A percentile compares a stretch with the other conserved stretches of the same genome.
These are phyloP conservation scores for Chloroceryle inda DNA, from an alignment of 2,797 vertebrate genomes.

Conservation along the genomic window DNA sequence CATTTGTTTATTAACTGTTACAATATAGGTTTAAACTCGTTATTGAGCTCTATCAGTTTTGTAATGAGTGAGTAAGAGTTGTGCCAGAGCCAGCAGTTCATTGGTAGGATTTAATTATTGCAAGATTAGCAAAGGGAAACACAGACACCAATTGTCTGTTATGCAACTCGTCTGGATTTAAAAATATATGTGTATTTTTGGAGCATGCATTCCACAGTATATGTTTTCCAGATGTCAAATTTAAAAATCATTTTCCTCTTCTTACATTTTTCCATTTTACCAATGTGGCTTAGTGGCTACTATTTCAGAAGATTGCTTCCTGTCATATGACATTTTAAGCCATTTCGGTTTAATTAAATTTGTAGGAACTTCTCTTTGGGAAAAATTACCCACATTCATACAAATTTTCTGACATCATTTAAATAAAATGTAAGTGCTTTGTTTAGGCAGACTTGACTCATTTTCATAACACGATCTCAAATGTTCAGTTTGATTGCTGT, in stretches of 20 bases:
- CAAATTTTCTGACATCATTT: constrained; percentile 26
- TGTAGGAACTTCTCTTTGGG: constrained; percentile 30
- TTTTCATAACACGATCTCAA: not conserved
- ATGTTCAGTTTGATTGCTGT: not conserved
- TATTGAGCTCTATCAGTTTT: not conserved
- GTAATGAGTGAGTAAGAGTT: not conserved
- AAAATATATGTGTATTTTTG: constrained; percentile 51
- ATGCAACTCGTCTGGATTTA: constrained; percentile 57
- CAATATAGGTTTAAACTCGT: not conserved
- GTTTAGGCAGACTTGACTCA: constrained; percentile 21
- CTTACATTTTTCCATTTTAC: constrained; percentile 58
- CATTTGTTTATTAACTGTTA: not conserved
- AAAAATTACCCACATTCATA: not conserved
- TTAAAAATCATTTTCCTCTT: constrained; percentile 62
- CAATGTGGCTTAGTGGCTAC: constrained; percentile 25
- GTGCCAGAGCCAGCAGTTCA: not conserved
- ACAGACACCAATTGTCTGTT: constrained; percentile 58
- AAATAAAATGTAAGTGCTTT: constrained; percentile 12
- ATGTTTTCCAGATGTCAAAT: constrained; percentile 75
- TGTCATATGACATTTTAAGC: constrained; percentile 28
- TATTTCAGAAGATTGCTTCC: constrained; percentile 59
- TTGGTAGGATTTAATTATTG: constrained; percentile 49
- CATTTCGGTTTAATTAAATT: constrained; percentile 45
- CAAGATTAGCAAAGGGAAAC: constrained; percentile 40
- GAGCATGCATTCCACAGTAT: not conserved